Conservation (phyloP, 2,888 invertebrate genomes). For the Gastrophysa polygoni region DNA sequence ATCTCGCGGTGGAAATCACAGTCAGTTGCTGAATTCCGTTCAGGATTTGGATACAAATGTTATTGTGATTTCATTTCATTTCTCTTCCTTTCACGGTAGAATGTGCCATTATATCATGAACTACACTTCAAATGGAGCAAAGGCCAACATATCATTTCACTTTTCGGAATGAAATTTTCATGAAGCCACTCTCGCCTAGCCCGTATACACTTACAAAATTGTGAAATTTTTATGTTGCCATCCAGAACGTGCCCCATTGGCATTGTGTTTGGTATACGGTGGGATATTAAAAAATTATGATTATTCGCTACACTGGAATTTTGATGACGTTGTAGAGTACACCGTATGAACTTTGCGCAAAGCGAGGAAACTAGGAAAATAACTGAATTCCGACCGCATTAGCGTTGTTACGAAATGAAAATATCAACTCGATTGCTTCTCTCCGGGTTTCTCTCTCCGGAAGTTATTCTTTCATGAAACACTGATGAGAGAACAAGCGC, state of each 20-base stretch:
- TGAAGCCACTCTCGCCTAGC: conserved; percentile 17
- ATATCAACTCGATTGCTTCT: not conserved
- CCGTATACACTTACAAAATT: conserved; percentile 27
- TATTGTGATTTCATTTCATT: too few relatives aligned
- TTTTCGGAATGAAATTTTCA: conserved; percentile 27
- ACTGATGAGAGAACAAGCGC: too few relatives aligned
- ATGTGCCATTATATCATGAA: conserved; percentile 1
- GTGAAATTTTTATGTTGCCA: conserved; percentile 26
- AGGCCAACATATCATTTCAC: conserved; percentile 30
- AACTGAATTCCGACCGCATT: not conserved
- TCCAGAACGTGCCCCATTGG: conserved; percentile 2
- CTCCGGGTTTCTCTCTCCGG: too few relatives aligned
- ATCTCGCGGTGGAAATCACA: too few relatives aligned
- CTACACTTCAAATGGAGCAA: conserved; percentile 12
- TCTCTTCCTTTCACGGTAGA: too few relatives aligned
- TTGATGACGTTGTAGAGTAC: conserved; percentile 26
- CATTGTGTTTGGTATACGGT: conserved; percentile 12
- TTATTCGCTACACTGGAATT: conserved; percentile 27
- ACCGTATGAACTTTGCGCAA: conserved; percentile 10
- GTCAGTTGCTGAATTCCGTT: too few relatives aligned
- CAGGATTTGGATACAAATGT: too few relatives aligned
- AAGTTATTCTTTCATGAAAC: too few relatives aligned
- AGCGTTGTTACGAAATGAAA: not conserved
- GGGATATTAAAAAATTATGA: conserved; percentile 28
- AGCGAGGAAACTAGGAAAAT: not conserved